Evolutionary conservation across 2,888 invertebrate species (phyloP).

Genomic region (Heliconius sara): DNA sequence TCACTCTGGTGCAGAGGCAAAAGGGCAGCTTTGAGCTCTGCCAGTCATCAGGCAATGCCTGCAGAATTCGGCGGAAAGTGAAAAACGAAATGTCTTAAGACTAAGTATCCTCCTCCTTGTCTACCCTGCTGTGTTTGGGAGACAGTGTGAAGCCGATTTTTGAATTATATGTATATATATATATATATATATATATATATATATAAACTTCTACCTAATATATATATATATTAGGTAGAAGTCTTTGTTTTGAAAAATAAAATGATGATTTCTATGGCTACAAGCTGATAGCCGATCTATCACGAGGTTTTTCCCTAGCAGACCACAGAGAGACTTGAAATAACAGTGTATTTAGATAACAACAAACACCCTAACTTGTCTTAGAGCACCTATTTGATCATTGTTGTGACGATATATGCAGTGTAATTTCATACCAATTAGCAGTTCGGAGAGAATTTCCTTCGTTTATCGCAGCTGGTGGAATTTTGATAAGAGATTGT

Average conservation of each 20-base stretch:
- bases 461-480: conserved; percentile 70
- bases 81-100: too few species aligned
- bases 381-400: not conserved
- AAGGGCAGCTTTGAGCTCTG: too few species aligned
- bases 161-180: too few species aligned
- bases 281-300: not conserved
- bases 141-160: too few species aligned
- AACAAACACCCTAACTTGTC: not conserved
- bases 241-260: not conserved
- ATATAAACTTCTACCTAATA: too few species aligned
- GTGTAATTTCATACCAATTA: conserved; percentile 62
- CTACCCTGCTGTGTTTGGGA: too few species aligned
- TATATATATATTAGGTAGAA: too few species aligned
- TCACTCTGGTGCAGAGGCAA: too few species aligned
- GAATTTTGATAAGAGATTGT: conserved; percentile 66
- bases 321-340: not conserved
- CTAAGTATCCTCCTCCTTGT: too few species aligned
- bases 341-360: not conserved
- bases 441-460: conserved; percentile 70
- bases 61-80: too few species aligned
- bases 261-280: not conserved
- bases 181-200: too few species aligned
- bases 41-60: too few species aligned
- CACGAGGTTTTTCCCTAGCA: not conserved
- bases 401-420: conserved; percentile 33